A percentile compares a stretch with the other conserved stretches of the same genome.
Conservation (phyloP, 1,140 invertebrate genomes). For the Lepeophtheirus salmonis region DNA sequence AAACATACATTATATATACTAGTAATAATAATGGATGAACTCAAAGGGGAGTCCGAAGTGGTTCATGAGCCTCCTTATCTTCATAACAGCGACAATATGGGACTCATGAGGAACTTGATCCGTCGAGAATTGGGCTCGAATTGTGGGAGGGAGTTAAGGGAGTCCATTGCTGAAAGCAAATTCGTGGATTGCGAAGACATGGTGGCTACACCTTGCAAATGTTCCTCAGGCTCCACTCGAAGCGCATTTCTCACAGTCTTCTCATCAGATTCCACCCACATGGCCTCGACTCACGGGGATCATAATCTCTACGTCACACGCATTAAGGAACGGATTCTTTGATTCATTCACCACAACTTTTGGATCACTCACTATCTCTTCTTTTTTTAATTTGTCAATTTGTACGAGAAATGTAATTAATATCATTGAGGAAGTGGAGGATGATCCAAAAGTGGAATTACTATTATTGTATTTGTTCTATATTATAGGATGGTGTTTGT, state of each 20-base stretch:
- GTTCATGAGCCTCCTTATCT: no score
- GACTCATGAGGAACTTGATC: no score
- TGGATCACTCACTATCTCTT: no score
- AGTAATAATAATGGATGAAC: no score
- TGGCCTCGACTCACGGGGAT: slow-evolving; percentile 76
- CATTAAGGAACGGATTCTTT: slow-evolving; percentile 30
- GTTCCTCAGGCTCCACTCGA: not conserved
- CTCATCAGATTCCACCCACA: slow-evolving; percentile 39
- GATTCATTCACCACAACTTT: no score
- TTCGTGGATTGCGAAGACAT: not conserved
- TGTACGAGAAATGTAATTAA: no score
- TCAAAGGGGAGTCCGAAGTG: no score
- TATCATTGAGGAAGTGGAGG: no score
- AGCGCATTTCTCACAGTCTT: slow-evolving; percentile 14
- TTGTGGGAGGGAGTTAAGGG: not conserved
- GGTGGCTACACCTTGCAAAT: not conserved
- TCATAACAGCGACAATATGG: no score
- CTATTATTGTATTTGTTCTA: not conserved
- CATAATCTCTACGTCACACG: slow-evolving; percentile 77
- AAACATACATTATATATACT: no score
- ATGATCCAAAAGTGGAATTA: not conserved
- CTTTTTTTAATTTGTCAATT: no score
- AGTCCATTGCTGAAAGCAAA: not conserved
- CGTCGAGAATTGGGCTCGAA: not conserved
- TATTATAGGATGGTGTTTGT: slow-evolving; percentile 46